Base-by-base conservation (phyloP, 2,113 vertebrate species). In the Neotoma lepida region DNA sequence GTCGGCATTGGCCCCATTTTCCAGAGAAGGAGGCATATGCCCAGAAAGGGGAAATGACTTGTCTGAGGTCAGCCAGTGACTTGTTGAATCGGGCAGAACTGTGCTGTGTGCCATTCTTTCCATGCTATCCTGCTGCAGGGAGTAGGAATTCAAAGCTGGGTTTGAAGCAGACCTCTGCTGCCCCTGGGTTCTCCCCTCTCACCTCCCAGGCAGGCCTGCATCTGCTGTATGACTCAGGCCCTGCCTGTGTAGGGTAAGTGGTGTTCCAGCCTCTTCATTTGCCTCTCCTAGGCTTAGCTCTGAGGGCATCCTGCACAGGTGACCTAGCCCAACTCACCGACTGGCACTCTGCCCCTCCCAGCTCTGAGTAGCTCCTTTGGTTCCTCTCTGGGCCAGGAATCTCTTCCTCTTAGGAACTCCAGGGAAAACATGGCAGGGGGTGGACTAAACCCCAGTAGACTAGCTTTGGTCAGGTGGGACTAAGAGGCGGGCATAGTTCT, bases 171-270 rank as follows among this genome's bases (percentile, higher is more conserved):
- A 74, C 91, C 68, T 71, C 76, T 95, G 82, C 80, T 95, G 82
- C 54, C 41, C 90, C 77, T 78, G 77, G 84, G n/a, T 80, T 64
- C 70, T 49, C 74, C 86, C 87, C 51, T 93, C 86, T 96, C 71
- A 76, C 81, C n/a, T 95, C 70, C 91, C 68, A 96, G 87, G 80
- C 86, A 39, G 88, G 64, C 0, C 0, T 76, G 78, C 68, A 80
- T 96, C 86, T 94, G 85, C 82, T n/a, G 76, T 84, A 80, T 95
- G 95, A 96, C 94, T 96, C 91, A 95, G 63, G 54, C 76, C 56
- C 82, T 94, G 73, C 89, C 86, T 88, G 41, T 3, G 10, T 94
- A n/a, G 80, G 86, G 68, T 71, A 35, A 97, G 68, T 68, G 58
- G 89, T 81, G 35, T 30, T 90, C 77, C 46, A 71, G 46, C 89